Conservation (phyloP, 2,888 invertebrate genomes). For the Stegana nigrithorax region DNA sequence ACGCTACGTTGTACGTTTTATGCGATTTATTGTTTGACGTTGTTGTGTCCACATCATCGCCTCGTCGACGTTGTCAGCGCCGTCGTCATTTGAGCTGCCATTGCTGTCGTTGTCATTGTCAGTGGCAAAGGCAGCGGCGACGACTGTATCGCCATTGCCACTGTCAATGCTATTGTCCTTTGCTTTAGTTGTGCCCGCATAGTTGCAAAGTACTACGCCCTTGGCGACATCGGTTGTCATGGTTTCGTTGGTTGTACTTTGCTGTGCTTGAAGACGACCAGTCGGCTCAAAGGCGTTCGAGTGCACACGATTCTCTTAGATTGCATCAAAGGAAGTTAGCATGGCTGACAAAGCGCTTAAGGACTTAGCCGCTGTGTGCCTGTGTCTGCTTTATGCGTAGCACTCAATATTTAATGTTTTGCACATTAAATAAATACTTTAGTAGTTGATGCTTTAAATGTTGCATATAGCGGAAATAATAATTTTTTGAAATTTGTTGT, state of each 20-base stretch:
- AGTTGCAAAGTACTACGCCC: no score
- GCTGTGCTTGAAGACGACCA: constrained; percentile 1
- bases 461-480: no score
- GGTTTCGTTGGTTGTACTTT: constrained; percentile 9
- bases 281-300: neutral
- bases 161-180: constrained; percentile 1
- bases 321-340: neutral
- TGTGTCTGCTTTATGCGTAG: no score
- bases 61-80: neutral
- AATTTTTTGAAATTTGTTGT: no score
- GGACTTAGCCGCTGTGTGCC: no score
- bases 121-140: no score
- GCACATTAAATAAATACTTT: no score
- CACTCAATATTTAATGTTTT: no score
- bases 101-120: constrained; percentile 8
- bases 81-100: neutral
- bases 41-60: neutral
- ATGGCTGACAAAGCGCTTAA: no score
- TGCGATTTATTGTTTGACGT: constrained; percentile 4
- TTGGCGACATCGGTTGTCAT: no score
- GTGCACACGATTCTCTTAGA: neutral
- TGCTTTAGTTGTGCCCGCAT: no score
- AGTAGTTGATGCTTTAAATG: no score
- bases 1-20: constrained; percentile 7
- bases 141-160: constrained; percentile 6